A percentile compares a stretch with the other conserved stretches of the same genome.
Conservation (phyloP, 2,888 invertebrate genomes). For the Notocelia uddmanniana region DNA sequence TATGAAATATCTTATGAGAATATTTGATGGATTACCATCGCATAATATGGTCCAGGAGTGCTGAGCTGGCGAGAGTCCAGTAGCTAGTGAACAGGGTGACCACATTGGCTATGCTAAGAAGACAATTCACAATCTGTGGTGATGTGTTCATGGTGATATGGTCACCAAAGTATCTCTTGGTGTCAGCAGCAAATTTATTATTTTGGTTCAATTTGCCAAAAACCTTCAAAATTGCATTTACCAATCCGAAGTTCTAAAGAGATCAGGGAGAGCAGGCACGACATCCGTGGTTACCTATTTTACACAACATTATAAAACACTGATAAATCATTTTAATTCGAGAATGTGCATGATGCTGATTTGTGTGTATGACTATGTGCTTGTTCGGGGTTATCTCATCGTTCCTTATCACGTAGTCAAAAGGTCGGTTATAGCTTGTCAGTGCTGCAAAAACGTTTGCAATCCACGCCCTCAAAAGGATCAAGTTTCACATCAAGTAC, state of each 20-base stretch:
- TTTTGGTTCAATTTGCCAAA: no score
- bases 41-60: constrained; percentile 28
- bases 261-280: not conserved
- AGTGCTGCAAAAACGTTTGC: not conserved
- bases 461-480: constrained; percentile 39
- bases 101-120: no score
- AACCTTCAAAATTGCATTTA: not conserved
- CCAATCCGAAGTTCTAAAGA: not conserved
- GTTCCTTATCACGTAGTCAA: not conserved
- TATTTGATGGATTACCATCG: constrained; percentile 31
- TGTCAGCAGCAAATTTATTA: no score
- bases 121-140: no score
- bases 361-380: no score
- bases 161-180: no score
- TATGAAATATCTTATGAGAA: constrained; percentile 28
- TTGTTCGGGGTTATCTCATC: no score
- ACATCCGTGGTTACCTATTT: no score
- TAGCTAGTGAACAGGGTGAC: constrained; percentile 2
- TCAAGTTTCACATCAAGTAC: no score
- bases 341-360: not conserved
- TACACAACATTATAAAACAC: no score
- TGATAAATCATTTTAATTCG: no score
- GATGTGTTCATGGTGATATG: no score
- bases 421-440: not conserved
- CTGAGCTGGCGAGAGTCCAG: constrained; percentile 40